Conservation (phyloP, 2,113 vertebrate genomes). For the Seriola aureovittata region DNA sequence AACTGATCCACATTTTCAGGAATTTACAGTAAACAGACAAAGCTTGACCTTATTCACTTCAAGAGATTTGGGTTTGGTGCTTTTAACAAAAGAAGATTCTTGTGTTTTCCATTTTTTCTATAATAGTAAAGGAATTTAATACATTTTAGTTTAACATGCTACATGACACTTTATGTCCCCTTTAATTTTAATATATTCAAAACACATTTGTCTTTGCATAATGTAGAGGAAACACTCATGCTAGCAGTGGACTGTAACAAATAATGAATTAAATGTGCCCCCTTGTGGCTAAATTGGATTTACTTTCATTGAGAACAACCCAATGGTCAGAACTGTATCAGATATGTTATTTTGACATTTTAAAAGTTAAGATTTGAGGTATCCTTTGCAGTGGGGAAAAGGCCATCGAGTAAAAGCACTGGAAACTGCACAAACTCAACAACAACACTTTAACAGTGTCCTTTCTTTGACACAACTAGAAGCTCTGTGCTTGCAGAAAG, state of each 20-base stretch:
- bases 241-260: not conserved
- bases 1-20: not conserved
- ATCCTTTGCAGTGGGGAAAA: too few species aligned
- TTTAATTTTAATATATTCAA: not conserved
- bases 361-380: not conserved
- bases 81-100: not conserved
- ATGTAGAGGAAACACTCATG: not conserved
- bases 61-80: not conserved
- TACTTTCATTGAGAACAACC: not conserved
- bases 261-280: not conserved
- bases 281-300: not conserved
- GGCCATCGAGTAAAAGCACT: not conserved
- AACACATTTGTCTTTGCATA: not conserved
- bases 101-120: not conserved
- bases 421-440: too few species aligned
- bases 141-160: too few species aligned
- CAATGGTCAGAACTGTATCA: not conserved
- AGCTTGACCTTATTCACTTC: too few species aligned
- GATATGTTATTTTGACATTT: not conserved
- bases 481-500: not conserved
- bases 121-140: not conserved
- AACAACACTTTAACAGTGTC: not conserved
- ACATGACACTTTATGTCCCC: not conserved
- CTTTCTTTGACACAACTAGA: not conserved
- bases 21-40: too few species aligned